Conservation (phyloP, 2,113 vertebrate genomes). For the Lutjanus erythropterus region DNA sequence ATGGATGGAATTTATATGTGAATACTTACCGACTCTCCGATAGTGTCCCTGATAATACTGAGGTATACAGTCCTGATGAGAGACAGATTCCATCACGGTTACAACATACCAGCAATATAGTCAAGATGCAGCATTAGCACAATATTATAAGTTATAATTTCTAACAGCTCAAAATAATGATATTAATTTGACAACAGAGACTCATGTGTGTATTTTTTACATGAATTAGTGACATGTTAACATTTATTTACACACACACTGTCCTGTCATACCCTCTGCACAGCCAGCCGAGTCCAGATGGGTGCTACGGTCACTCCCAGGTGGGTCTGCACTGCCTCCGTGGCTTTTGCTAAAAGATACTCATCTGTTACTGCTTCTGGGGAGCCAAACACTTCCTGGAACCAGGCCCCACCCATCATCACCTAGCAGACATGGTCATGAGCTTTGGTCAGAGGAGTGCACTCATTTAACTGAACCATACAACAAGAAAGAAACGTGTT, state of each 20-base stretch:
- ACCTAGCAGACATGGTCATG: constrained; percentile 80
- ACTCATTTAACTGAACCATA: too few relatives aligned
- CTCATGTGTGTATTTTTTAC: not conserved
- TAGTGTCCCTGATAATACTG: constrained; percentile 92
- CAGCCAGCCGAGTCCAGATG: constrained; percentile 75
- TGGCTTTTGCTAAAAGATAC: constrained; percentile 81
- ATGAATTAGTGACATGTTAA: not conserved
- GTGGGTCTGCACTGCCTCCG: constrained; percentile 81
- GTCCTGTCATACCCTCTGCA: constrained; percentile 85
- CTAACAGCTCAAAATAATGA: not conserved
- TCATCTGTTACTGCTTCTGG: constrained; percentile 48
- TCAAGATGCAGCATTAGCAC: not conserved
- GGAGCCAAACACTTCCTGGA: constrained; percentile 85
- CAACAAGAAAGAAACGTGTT: not conserved
- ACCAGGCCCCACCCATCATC: constrained; percentile 96
- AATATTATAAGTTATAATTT: not conserved
- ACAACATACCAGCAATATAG: not conserved
- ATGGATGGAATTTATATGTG: too few relatives aligned
- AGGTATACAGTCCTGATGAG: constrained; percentile 90
- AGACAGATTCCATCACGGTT: not conserved
- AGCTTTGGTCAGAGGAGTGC: not conserved
- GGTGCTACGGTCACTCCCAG: constrained; percentile 83
- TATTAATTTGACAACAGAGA: not conserved
- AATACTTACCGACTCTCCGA: constrained; percentile 85
- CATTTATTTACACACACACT: not conserved